phyloP scores from a whole-genome alignment of 2,797 vertebrate genomes.

The Gallinago solitaria region DNA sequence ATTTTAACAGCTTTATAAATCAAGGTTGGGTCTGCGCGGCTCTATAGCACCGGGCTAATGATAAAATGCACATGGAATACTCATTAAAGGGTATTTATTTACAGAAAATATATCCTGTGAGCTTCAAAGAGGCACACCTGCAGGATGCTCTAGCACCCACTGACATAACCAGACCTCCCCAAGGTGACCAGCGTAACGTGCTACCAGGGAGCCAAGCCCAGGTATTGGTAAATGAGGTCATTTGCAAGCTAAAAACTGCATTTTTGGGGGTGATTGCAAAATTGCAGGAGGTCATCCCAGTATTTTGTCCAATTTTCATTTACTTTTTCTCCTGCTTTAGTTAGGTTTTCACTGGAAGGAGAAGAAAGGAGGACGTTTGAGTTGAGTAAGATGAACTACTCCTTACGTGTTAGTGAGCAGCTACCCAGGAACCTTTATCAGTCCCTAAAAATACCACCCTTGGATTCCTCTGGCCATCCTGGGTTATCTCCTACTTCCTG shows the following conservation, averaged over 20 bases:
- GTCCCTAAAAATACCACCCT: not conserved
- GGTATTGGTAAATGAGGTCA: not conserved
- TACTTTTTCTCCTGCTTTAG: not conserved
- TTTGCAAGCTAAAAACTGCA: not conserved
- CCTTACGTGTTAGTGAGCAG: not conserved
- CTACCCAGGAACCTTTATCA: not conserved
- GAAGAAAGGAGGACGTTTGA: not conserved
- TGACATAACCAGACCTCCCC: not conserved
- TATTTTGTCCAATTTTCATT: not conserved
- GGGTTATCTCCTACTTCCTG: not conserved
- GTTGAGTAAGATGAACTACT: not conserved
- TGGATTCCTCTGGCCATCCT: not conserved
- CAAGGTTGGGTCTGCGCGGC: not conserved
- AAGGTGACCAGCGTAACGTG: not conserved
- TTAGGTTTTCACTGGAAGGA: not conserved
- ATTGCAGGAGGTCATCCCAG: not conserved
- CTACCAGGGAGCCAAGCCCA: not conserved
- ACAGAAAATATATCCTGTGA: not conserved
- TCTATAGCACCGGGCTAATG: constrained; percentile 7
- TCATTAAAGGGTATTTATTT: constrained; percentile 36
- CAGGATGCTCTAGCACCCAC: not conserved
- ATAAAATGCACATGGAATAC: constrained; percentile 21
- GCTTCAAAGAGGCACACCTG: not conserved
- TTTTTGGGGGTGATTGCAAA: not conserved
- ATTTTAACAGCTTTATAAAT: constrained; percentile 56